A percentile compares a stretch with the other conserved stretches of the same genome.
These are phyloP conservation scores for Caenorhabditis sp. DNA, from an alignment of 2,888 invertebrate genomes.

Conservation along the genomic window DNA sequence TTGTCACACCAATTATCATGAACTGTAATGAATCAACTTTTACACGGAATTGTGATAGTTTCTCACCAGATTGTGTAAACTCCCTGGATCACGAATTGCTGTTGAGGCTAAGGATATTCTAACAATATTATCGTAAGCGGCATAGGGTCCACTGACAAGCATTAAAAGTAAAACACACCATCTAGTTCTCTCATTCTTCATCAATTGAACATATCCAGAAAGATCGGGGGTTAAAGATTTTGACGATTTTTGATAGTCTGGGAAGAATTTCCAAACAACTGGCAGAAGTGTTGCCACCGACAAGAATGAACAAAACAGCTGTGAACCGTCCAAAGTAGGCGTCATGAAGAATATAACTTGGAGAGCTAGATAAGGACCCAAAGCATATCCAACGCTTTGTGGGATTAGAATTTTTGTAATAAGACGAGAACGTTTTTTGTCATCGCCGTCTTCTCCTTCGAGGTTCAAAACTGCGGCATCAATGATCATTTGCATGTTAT, in stretches of 20 bases:
- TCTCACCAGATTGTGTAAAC: constrained; percentile 53
- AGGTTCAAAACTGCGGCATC: constrained; percentile 54
- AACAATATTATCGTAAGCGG: constrained; percentile 62
- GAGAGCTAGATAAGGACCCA: constrained; percentile 60
- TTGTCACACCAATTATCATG: constrained; percentile 55
- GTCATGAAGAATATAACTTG: constrained; percentile 57
- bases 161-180: constrained; percentile 53
- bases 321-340: constrained; percentile 46
- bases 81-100: constrained; percentile 53
- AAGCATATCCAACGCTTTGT: constrained; percentile 58
- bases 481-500: constrained; percentile 61
- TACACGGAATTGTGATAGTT: constrained; percentile 4
- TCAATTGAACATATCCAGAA: constrained; percentile 40
- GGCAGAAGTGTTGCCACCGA: constrained; percentile 51
- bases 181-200: constrained; percentile 45
- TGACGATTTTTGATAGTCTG: constrained; percentile 42
- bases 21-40: constrained; percentile 18
- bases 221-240: constrained; percentile 23
- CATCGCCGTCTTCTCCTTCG: constrained; percentile 58
- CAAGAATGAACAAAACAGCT: constrained; percentile 49
- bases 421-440: constrained; percentile 55
- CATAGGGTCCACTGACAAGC: constrained; percentile 60
- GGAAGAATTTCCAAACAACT: constrained; percentile 47
- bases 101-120: constrained; percentile 53
- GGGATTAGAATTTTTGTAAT: constrained; percentile 62